Conservation (phyloP, 1,140 invertebrate genomes). For the Drosophila sulfurigaster region DNA sequence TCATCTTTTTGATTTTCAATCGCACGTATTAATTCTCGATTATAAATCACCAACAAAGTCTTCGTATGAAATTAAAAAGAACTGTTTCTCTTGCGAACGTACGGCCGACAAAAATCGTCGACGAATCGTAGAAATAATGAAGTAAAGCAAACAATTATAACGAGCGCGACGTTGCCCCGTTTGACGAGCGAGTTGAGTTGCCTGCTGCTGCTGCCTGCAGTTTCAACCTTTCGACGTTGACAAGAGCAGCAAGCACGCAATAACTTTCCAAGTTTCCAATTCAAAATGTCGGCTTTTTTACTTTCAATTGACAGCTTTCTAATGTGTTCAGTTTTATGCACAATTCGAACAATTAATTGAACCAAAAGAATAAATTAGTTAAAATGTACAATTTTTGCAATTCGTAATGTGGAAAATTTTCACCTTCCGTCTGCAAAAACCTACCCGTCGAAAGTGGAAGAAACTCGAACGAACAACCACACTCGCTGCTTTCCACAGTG, state of each 20-base stretch:
- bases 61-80: constrained; percentile 39
- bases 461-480: constrained; percentile 60
- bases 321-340: constrained; percentile 36
- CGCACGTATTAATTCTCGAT: constrained; percentile 34
- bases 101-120: constrained; percentile 58
- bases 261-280: constrained; percentile 64
- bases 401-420: constrained; percentile 77
- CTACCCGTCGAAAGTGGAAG: constrained; percentile 81
- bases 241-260: constrained; percentile 56
- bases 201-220: constrained; percentile 27
- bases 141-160: constrained; percentile 74
- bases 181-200: constrained; percentile 64
- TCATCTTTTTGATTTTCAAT: constrained; percentile 62
- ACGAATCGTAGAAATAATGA: constrained; percentile 56
- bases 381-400: constrained; percentile 58
- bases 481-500: constrained; percentile 30
- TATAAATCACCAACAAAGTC: constrained; percentile 42
- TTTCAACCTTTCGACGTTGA: constrained; percentile 71
- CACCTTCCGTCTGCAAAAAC: constrained; percentile 80
- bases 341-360: constrained; percentile 51
- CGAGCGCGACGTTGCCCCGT: constrained; percentile 74
- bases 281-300: constrained; percentile 38
- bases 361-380: constrained; percentile 52
- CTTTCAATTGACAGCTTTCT: constrained; percentile 26
- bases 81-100: constrained; percentile 37